phyloP scores from a whole-genome alignment of 2,113 vertebrate genomes.

The Rallus limicola region DNA sequence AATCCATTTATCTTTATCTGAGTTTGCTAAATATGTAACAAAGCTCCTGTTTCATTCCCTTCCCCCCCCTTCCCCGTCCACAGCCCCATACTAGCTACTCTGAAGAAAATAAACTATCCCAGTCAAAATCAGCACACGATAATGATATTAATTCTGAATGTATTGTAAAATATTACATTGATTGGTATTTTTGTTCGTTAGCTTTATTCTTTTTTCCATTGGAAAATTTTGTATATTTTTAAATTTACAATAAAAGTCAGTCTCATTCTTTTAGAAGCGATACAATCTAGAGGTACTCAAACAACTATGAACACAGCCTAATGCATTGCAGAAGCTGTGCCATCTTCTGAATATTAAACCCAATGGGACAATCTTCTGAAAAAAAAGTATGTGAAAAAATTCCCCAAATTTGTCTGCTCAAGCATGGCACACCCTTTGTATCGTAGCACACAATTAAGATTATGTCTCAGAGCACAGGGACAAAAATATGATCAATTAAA shows the following conservation, averaged over 20 bases:
- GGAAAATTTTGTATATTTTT: not conserved
- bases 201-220: not conserved
- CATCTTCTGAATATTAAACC: not conserved
- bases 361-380: not conserved
- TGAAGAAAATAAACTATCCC: too few relatives aligned
- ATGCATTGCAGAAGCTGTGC: not conserved
- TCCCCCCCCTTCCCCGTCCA: not conserved
- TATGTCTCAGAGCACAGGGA: not conserved
- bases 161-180: not conserved
- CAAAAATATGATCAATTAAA: not conserved
- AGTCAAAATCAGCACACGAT: too few relatives aligned
- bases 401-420: not conserved
- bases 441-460: not conserved
- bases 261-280: not conserved
- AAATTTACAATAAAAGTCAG: not conserved
- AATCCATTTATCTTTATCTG: conserved; percentile 2
- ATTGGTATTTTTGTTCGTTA: not conserved
- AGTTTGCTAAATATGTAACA: not conserved
- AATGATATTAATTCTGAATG: not conserved
- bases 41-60: not conserved
- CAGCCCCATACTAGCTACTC: too few relatives aligned
- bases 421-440: not conserved
- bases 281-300: not conserved
- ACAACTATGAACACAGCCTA: not conserved
- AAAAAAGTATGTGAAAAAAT: not conserved